A percentile compares a stretch with the other conserved stretches of the same genome.
Conservation (phyloP, 2,888 invertebrate species). For the Clepsis dumicolana region DNA sequence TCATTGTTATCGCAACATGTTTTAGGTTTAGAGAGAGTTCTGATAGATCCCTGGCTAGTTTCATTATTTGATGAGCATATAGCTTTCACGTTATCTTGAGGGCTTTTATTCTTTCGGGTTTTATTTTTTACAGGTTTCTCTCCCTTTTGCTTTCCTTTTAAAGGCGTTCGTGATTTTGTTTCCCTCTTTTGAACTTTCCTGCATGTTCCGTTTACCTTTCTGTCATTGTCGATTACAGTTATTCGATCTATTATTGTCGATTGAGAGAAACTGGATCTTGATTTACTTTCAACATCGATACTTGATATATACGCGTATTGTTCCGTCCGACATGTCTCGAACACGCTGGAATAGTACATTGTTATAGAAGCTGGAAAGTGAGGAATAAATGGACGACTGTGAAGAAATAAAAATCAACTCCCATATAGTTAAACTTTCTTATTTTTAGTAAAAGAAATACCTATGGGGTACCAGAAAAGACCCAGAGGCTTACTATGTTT, state of each 20-base stretch:
- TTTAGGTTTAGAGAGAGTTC: not conserved
- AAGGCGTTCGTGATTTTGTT: not conserved
- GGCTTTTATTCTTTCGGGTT: not conserved
- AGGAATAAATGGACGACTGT: no score
- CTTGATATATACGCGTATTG: constrained; percentile 73
- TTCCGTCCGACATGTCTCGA: constrained; percentile 71
- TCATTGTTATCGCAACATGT: constrained; percentile 1
- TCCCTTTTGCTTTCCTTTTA: not conserved
- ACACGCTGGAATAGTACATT: constrained; percentile 60
- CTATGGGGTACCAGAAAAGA: no score
- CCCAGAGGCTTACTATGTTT: no score
- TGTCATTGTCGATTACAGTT: constrained; percentile 71
- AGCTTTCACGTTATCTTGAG: not conserved
- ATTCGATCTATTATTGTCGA: constrained; percentile 72
- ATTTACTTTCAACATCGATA: constrained; percentile 60
- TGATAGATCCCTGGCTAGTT: not conserved
- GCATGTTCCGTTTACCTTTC: constrained; percentile 54
- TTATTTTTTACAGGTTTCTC: constrained; percentile 18
- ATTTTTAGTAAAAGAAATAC: no score
- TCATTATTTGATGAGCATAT: not conserved
- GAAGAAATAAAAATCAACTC: no score
- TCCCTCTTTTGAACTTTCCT: constrained; percentile 46
- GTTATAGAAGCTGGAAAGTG: not conserved
- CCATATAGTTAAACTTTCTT: no score
- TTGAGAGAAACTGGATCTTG: constrained; percentile 56